Evolutionary conservation across 1,140 invertebrate genomes (phyloP).

Genomic region (Brachionus calyciflorus): DNA sequence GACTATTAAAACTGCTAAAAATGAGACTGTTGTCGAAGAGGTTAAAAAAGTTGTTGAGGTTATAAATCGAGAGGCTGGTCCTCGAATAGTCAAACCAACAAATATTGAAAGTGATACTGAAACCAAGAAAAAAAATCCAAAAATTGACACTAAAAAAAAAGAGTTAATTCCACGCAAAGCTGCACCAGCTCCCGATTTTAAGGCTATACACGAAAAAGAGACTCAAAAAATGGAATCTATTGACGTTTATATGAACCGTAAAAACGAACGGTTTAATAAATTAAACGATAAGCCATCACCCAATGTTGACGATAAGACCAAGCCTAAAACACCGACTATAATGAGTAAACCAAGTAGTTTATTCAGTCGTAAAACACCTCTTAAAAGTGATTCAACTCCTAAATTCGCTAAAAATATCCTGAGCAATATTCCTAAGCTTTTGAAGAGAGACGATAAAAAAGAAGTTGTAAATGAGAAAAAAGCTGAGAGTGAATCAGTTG

Average conservation of each 20-base stretch:
- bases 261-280: neutral
- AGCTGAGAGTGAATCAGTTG: neutral
- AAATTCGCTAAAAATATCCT: slow-evolving; percentile 18
- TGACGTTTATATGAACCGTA: neutral
- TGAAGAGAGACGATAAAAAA: neutral
- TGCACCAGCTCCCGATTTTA: neutral
- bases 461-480: neutral
- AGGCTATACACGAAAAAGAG: slow-evolving; percentile 16
- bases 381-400: neutral
- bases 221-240: slow-evolving; percentile 26
- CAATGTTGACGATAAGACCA: neutral
- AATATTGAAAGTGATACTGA: neutral
- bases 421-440: neutral
- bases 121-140: no score
- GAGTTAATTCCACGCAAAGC: neutral
- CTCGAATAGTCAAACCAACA: neutral
- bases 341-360: neutral
- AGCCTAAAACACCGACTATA: neutral
- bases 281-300: neutral
- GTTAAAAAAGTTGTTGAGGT: slow-evolving; percentile 19
- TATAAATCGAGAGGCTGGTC: slow-evolving; percentile 18
- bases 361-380: neutral
- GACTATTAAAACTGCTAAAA: neutral
- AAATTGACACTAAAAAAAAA: no score
- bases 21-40: neutral